These are phyloP conservation scores for Rhagophthalmus giganteus DNA, from an alignment of 2,888 invertebrate species.

Conservation along the genomic window DNA sequence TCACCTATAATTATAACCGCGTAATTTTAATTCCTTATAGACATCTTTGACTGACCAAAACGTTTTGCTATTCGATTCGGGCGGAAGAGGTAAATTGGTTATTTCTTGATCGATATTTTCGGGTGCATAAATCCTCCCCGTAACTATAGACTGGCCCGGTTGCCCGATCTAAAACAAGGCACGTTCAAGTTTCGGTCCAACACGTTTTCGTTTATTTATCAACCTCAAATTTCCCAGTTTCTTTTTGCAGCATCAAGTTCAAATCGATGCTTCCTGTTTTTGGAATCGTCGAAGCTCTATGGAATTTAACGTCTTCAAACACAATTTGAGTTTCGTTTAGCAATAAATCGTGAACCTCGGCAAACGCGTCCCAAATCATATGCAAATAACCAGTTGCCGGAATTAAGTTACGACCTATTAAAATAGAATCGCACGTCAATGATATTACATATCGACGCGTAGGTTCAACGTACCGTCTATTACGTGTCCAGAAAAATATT, in stretches of 20 bases:
- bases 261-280: slow-evolving; percentile 47
- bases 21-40: slow-evolving; percentile 64
- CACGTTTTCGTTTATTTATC: no score
- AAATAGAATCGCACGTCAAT: no score
- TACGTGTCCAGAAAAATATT: slow-evolving; percentile 76
- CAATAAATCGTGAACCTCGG: slow-evolving; percentile 50
- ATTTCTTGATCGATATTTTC: neutral
- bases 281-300: slow-evolving; percentile 61
- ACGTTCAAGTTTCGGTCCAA: no score
- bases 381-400: slow-evolving; percentile 65
- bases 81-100: neutral
- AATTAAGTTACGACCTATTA: slow-evolving; percentile 48
- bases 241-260: slow-evolving; percentile 39
- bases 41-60: slow-evolving; percentile 6
- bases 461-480: slow-evolving; percentile 83
- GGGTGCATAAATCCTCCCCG: neutral
- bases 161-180: slow-evolving; percentile 3
- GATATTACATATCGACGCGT: no score
- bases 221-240: slow-evolving; percentile 46
- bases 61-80: neutral
- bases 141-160: slow-evolving; percentile 1
- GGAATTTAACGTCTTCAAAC: slow-evolving; percentile 64
- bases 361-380: slow-evolving; percentile 61
- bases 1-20: slow-evolving; percentile 64
- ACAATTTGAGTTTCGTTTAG: slow-evolving; percentile 58